Evolutionary conservation across 2,113 vertebrate species (phyloP), one percentile per base, ranked within the genome.

Genomic region (Chloebia gouldiae): DNA sequence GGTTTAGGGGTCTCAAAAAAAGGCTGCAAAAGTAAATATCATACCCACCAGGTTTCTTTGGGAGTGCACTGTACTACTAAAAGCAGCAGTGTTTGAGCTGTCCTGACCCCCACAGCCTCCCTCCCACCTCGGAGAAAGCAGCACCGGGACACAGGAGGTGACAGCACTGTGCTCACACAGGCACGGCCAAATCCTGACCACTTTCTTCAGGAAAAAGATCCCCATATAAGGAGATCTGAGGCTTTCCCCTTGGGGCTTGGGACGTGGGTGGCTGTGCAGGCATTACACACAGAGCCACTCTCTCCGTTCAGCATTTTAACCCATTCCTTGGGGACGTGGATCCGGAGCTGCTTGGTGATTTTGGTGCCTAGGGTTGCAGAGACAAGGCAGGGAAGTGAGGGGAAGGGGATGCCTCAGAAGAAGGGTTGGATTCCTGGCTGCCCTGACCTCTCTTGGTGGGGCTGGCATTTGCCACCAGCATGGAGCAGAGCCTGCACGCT

Each of bases 211-310:
- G 54, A 90, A 81, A 93, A 56, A 68, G 71, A 93, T 95, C 95
- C 90, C 96, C 93, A 64, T 86, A 92, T 61, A 93, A 96, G 96
- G 96, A 92, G 51, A 88, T 35, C 8, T 20, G 19, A 81, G 72
- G 75, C 60, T 92, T 86, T 73, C 87, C 91, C 84, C 71, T 42
- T 11, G 81, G 90, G 91, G 92, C 76, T 92, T 25, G 3, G 86
- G 80, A 71, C 28, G 68, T 35, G 88, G 86, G 83, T 81, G 91
- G 92, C 84, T 88, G 79, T 42, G 59, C 59, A 92, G 91, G 78
- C 47, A 86, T 64, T 45, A 77, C 71, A 90, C 50, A 30, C 86
- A 44, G 21, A 3, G 75, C 57, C 78, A 17, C 47, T 65, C 54
- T 42, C 4, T 6, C 22, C 6, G 25, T 10, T 70, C 69, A 39